phyloP scores from a whole-genome alignment of 2,797 vertebrate genomes.

The Smutsia temminckii region DNA sequence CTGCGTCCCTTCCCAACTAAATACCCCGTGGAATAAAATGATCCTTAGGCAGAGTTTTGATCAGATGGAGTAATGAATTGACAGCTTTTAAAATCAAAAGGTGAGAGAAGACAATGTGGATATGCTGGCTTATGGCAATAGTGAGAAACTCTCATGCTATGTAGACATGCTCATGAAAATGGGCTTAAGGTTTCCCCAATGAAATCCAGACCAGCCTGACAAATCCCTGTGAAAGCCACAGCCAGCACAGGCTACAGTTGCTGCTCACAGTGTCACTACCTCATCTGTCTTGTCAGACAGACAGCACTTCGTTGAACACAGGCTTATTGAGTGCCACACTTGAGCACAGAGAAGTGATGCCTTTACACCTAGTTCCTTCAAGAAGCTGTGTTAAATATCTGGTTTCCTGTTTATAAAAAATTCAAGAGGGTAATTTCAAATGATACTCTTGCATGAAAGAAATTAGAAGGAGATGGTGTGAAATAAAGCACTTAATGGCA shows the following conservation, averaged over 20 bases:
- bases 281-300: slow-evolving; percentile 46
- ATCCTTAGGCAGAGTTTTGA: neutral
- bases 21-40: neutral
- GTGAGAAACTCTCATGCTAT: neutral
- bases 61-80: slow-evolving; percentile 47
- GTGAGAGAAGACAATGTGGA: neutral
- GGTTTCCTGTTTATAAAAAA: neutral
- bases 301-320: neutral
- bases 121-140: neutral
- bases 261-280: neutral
- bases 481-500: neutral
- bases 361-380: slow-evolving; percentile 15
- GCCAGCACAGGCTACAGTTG: fast-evolving
- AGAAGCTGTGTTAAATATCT: neutral
- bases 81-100: slow-evolving; percentile 21
- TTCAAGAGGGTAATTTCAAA: neutral
- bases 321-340: neutral
- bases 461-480: neutral
- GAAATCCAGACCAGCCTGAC: slow-evolving; percentile 1
- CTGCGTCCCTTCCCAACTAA: slow-evolving; percentile 58
- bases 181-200: neutral
- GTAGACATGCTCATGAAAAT: slow-evolving; percentile 37
- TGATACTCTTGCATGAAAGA: neutral
- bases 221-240: slow-evolving; percentile 42
- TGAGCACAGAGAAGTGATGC: slow-evolving; percentile 6